Evolutionary conservation across 2,797 vertebrate genomes (phyloP), one percentile per base, ranked within the genome.

Genomic region (Siniperca scherzeri): DNA sequence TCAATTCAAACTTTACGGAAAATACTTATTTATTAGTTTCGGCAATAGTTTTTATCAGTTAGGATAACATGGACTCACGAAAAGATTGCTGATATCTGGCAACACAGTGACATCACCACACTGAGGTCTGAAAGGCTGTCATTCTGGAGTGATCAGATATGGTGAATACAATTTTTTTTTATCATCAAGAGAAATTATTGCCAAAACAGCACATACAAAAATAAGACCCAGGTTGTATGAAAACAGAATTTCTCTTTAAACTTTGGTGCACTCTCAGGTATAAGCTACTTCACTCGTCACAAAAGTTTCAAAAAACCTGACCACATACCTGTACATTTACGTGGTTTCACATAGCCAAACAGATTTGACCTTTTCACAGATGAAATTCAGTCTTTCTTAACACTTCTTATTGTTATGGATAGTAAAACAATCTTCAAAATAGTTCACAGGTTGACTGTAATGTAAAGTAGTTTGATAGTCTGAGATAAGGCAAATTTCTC

Each of bases 391-490:
- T 36, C 14, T 71, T 68, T 4, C 5, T 25, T 16, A 25, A 68
- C 21, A 7, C 8, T 27, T 48, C 13, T 36, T n/a, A 1, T 38
- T 22, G 19, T 65, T 57, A 19, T 57, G 4, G 33, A 44, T 22
- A 10, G 22, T 52, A 40, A 60, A 42, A n/a, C 27, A 70, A 27
- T 30, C 62, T 52, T 33, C 11, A 22, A 55, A 36, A 61, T 30
- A 60, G 36, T 38, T 40, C 27, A 21, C 19, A 66, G 60, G 21
- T 48, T 16, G 44, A 68, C 56, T 52, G 5, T 25, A 14, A 10
- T 71, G 12, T 73, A 44, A 70, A 27, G 53, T 12, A 67, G 46
- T 62, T 55, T 42, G 16, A 42, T 69, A 64, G 59, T 78, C 66
- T 12, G 16, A 67, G 48, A 64, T 9, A 55, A 78, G 3, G 21